A percentile compares a stretch with the other conserved stretches of the same genome.
Conservation (phyloP, 2,888 invertebrate species). For the Amphiduros pacificus region DNA sequence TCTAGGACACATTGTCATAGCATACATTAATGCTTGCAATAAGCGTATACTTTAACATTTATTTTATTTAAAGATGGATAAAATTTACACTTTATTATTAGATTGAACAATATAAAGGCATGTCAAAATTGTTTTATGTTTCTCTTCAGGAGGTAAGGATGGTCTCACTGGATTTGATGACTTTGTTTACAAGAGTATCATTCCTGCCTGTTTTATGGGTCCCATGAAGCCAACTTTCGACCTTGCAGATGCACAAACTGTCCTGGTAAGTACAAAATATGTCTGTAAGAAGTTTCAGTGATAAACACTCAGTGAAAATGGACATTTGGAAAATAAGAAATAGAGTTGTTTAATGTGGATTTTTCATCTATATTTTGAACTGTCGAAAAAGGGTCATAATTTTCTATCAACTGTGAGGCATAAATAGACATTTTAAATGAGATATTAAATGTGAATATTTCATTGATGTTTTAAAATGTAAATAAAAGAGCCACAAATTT, state of each 20-base stretch:
- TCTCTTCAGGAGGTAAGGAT: slow-evolving; percentile 57
- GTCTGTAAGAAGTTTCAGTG: no score
- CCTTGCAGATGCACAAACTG: slow-evolving; percentile 63
- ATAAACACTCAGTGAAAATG: no score
- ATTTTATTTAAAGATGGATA: no score
- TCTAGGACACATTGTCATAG: no score
- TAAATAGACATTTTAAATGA: no score
- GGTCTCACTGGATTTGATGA: slow-evolving; percentile 61
- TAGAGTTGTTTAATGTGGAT: not conserved
- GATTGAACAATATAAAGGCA: no score
- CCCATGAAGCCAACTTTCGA: slow-evolving; percentile 64
- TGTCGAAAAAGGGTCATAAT: not conserved
- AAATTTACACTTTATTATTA: not conserved
- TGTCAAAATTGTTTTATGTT: slow-evolving; percentile 14
- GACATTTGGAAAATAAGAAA: no score
- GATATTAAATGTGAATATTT: not conserved
- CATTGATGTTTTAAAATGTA: not conserved
- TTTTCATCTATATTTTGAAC: not conserved
- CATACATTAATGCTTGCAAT: no score
- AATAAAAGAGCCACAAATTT: no score
- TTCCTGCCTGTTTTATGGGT: slow-evolving; percentile 64
- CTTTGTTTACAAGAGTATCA: slow-evolving; percentile 63
- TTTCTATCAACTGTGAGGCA: no score
- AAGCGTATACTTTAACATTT: no score
- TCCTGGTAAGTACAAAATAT: slow-evolving; percentile 50